Conservation (phyloP, 2,113 vertebrate genomes). For the Sorex araneus region DNA sequence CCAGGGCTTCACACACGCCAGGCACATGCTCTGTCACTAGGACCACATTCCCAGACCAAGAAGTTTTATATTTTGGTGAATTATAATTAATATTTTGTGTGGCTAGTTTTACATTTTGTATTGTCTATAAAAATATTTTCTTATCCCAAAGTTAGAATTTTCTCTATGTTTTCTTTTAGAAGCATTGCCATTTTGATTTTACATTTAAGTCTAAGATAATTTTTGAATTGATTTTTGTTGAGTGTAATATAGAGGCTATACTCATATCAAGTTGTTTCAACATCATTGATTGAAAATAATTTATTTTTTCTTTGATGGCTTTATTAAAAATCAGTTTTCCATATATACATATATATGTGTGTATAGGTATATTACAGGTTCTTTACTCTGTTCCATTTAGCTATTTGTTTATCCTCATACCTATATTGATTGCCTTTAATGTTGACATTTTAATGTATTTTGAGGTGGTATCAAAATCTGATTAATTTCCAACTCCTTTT, state of each 20-base stretch:
- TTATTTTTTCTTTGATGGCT: not conserved
- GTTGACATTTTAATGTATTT: not conserved
- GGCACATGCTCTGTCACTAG: too few relatives aligned
- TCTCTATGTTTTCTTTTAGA: conserved; percentile 1
- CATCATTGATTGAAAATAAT: not conserved
- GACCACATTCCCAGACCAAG: too few relatives aligned
- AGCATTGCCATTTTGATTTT: conserved; percentile 15
- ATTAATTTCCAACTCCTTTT: not conserved
- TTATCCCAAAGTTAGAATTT: not conserved
- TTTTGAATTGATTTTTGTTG: conserved; percentile 63
- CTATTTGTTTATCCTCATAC: not conserved
- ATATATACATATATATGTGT: not conserved
- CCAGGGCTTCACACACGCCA: too few relatives aligned
- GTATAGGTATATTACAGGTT: not conserved
- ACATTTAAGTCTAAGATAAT: not conserved
- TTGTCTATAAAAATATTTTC: conserved; percentile 7
- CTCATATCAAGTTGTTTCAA: not conserved
- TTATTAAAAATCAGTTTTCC: conserved; percentile 45
- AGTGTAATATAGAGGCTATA: not conserved
- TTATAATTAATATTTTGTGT: not conserved
- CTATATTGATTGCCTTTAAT: not conserved
- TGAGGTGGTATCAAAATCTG: conserved; percentile 9
- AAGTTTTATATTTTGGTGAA: conserved; percentile 50
- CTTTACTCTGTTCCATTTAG: not conserved
- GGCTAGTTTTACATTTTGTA: conserved; percentile 41